A percentile compares a stretch with the other conserved stretches of the same genome.
Evolutionary conservation across 1,140 invertebrate species (phyloP).

Genomic region (Oreohelix idahoensis): DNA sequence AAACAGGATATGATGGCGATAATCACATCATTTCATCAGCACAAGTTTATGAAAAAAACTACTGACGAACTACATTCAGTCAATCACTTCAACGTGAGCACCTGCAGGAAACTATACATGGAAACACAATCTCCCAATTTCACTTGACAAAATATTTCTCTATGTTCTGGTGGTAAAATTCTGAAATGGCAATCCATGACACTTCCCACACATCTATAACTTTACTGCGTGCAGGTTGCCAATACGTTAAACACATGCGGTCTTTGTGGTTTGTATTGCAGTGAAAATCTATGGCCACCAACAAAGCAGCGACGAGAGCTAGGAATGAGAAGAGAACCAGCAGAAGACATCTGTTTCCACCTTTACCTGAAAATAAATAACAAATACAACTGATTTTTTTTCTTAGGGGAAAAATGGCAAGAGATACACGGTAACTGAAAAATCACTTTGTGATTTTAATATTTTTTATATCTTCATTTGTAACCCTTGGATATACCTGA

Average conservation of each 20-base stretch:
- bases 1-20: too few relatives aligned
- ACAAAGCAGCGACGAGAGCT: conserved; percentile 17
- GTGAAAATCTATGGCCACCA: conserved; percentile 31
- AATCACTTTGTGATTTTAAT: too few relatives aligned
- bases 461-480: too few relatives aligned
- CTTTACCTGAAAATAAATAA: conserved; percentile 11
- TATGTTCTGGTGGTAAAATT: conserved; percentile 25
- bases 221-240: background rate
- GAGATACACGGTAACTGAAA: too few relatives aligned
- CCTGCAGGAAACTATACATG: too few relatives aligned
- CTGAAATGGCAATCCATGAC: background rate
- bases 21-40: too few relatives aligned
- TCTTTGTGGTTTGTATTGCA: conserved; percentile 20
- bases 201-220: background rate
- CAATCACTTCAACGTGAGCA: too few relatives aligned
- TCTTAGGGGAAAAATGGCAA: too few relatives aligned
- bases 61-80: too few relatives aligned
- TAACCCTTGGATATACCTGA: too few relatives aligned
- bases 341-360: background rate
- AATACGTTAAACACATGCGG: conserved; percentile 27
- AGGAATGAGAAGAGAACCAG: conserved; percentile 35
- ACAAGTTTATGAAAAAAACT: too few relatives aligned
- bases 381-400: background rate
- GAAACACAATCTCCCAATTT: background rate
- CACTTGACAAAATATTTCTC: conserved; percentile 8